Conservation (phyloP, 2,797 vertebrate genomes). For the Syngnathus rostellatus region DNA sequence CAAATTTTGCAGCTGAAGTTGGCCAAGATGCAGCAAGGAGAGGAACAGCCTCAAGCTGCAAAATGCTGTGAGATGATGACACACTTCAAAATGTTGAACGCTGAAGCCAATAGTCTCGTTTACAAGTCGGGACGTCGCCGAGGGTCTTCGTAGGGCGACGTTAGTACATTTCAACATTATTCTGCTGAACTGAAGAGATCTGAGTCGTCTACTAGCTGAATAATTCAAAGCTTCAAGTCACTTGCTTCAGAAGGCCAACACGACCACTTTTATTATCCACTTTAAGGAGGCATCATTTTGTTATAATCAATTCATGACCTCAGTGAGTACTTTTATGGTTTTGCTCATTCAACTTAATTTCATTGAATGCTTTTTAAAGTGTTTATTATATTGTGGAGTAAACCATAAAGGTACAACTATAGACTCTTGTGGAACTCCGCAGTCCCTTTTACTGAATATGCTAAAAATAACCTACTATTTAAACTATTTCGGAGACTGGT, state of each 20-base stretch:
- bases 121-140: background rate
- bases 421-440: too few species aligned
- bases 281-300: background rate
- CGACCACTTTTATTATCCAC: background rate
- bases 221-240: too few species aligned
- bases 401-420: too few species aligned
- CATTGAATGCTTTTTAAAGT: background rate
- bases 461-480: too few species aligned
- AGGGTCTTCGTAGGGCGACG: background rate
- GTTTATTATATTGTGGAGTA: too few species aligned
- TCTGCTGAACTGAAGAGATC: background rate
- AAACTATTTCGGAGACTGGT: too few species aligned
- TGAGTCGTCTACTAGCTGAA: background rate
- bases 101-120: background rate
- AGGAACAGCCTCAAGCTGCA: background rate
- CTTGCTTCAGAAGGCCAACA: background rate
- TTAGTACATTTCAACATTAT: background rate
- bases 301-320: background rate
- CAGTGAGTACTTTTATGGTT: background rate
- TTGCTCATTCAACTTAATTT: background rate
- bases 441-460: too few species aligned
- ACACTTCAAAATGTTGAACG: too few species aligned
- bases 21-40: slow-evolving; percentile 6
- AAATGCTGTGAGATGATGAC: background rate
- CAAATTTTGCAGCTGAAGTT: slow-evolving; percentile 34